Conservation (phyloP, 1,140 invertebrate genomes). For the Anoplophora glabripennis region DNA sequence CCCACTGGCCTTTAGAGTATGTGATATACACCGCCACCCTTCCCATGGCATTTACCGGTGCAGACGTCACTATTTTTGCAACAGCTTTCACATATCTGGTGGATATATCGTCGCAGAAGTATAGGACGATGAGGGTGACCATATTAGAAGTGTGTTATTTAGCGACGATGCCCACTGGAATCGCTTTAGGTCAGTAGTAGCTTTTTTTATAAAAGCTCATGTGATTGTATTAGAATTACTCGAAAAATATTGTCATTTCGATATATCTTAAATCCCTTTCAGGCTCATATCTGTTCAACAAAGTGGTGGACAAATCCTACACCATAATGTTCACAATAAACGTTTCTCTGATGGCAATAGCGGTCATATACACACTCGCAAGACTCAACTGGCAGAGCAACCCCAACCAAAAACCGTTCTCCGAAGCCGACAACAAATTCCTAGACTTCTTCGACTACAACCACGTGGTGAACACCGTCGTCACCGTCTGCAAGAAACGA, state of each 20-base stretch:
- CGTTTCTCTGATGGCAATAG: constrained; percentile 55
- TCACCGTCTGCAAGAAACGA: constrained; percentile 55
- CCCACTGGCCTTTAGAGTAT: constrained; percentile 69
- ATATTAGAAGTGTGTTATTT: constrained; percentile 72
- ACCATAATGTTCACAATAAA: constrained; percentile 70
- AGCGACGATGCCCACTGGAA: constrained; percentile 70
- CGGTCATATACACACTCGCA: constrained; percentile 62
- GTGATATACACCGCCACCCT: constrained; percentile 70
- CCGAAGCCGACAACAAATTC: constrained; percentile 58
- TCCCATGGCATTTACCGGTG: constrained; percentile 68
- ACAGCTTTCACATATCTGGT: constrained; percentile 71
- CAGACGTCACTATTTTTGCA: constrained; percentile 72
- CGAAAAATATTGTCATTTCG: too few relatives aligned
- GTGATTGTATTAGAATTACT: too few relatives aligned
- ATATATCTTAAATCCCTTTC: too few relatives aligned
- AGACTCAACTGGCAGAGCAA: constrained; percentile 65
- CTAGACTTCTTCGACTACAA: constrained; percentile 67
- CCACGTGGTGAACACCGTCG: constrained; percentile 60
- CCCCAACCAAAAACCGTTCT: constrained; percentile 56
- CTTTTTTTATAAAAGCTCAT: too few relatives aligned
- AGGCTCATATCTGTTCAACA: constrained; percentile 59
- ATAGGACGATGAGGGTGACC: constrained; percentile 68
- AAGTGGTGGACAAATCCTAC: constrained; percentile 59
- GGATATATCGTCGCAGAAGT: constrained; percentile 61
- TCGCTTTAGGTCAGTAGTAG: constrained; percentile 60